These are phyloP conservation scores for Sphaeridia pumilis DNA, from an alignment of 2,888 invertebrate species.

Conservation along the genomic window DNA sequence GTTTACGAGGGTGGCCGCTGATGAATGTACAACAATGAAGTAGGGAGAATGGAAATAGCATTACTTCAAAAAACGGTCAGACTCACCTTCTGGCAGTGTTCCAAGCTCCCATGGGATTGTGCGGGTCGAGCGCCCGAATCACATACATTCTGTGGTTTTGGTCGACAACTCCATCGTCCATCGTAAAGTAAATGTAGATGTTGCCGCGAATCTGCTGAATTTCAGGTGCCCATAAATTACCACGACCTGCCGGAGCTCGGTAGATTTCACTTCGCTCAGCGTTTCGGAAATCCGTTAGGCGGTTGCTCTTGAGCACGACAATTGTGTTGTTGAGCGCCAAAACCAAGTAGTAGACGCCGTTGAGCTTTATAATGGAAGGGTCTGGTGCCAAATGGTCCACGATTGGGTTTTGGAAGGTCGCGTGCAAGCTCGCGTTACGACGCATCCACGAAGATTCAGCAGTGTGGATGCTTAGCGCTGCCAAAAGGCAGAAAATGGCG, in stretches of 20 bases:
- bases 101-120: constrained; percentile 26
- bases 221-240: constrained; percentile 32
- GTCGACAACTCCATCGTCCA: constrained; percentile 28
- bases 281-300: constrained; percentile 25
- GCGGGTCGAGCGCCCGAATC: constrained; percentile 22
- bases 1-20: neutral
- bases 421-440: too few species aligned
- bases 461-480: too few species aligned
- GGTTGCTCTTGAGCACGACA: constrained; percentile 17
- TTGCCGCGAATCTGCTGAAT: constrained; percentile 24
- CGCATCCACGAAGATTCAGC: too few species aligned
- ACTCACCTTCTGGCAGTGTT: constrained; percentile 17
- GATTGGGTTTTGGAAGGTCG: constrained; percentile 17
- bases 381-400: constrained; percentile 17
- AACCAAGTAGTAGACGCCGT: constrained; percentile 18
- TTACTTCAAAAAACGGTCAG: neutral
- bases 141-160: constrained; percentile 33
- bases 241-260: constrained; percentile 19
- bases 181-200: constrained; percentile 33
- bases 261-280: constrained; percentile 20
- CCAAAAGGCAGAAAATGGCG: too few species aligned
- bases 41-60: too few species aligned
- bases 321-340: constrained; percentile 8
- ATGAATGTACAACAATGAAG: neutral
- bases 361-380: constrained; percentile 10